Evolutionary conservation across 2,888 invertebrate genomes (phyloP).

Genomic region (Oxystoma pomonae): DNA sequence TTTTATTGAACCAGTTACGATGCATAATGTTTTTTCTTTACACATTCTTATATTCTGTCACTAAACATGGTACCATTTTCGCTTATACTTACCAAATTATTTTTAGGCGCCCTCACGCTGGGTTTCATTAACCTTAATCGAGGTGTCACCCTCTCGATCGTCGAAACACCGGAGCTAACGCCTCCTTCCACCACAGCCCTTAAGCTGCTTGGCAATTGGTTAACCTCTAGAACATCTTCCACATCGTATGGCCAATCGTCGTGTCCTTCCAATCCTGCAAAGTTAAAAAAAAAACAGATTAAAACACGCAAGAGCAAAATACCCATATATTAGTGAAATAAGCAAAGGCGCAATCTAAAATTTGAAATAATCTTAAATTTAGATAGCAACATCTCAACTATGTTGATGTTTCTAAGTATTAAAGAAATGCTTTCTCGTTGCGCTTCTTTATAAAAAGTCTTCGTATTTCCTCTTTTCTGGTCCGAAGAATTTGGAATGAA

Average conservation of each 20-base stretch:
- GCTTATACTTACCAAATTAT: constrained; percentile 22
- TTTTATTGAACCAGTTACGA: too few species aligned
- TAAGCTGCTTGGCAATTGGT: constrained; percentile 72
- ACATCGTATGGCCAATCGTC: constrained; percentile 53
- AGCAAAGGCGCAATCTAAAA: too few species aligned
- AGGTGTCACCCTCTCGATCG: constrained; percentile 13
- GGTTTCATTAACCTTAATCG: constrained; percentile 1
- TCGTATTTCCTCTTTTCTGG: too few species aligned
- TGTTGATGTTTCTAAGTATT: too few species aligned
- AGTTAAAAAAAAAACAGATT: neutral
- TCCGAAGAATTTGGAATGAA: too few species aligned
- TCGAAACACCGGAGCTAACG: constrained; percentile 49
- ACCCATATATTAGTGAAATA: too few species aligned
- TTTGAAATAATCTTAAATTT: too few species aligned
- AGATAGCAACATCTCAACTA: too few species aligned
- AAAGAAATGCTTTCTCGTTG: constrained; percentile 21
- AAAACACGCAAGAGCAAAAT: neutral
- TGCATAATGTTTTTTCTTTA: too few species aligned
- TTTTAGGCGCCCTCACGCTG: constrained; percentile 30
- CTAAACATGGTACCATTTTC: too few species aligned
- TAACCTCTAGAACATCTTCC: constrained; percentile 56
- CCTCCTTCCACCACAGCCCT: constrained; percentile 76
- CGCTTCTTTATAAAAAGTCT: too few species aligned
- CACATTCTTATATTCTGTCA: too few species aligned
- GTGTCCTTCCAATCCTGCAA: constrained; percentile 25